Evolutionary conservation across 2,888 invertebrate genomes (phyloP), one percentile per base, ranked within the genome.

Genomic region (Perizoma flavofasciatum): DNA sequence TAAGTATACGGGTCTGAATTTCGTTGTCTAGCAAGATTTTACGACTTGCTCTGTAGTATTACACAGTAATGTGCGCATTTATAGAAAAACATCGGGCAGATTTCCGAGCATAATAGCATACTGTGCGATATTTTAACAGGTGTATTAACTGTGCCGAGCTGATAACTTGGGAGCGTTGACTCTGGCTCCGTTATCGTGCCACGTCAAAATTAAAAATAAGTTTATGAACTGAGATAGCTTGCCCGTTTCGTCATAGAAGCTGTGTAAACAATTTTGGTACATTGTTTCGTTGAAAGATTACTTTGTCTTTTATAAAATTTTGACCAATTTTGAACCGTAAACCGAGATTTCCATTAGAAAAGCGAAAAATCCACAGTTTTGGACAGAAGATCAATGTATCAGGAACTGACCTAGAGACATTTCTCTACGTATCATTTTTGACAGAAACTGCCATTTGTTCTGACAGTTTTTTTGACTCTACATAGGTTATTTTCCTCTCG

Each of bases 101-200:
- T 63, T 50, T 59, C 51, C 54, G 45, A 55, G 57, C 41, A 68
- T 60, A 67, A 68, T 65, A 50, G 61, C 50, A 49, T 55, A 59
- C 56, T 63, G 55, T 61, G 60, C 49, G 59, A 65, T 79, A 75
- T 79, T 74, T 73, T 75, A 70, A 78, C 79, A 79, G 79, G 79
- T 79, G 79, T 68, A 62, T 64, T 70, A 73, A 71, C 63, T 72
- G 62, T 77, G 77, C 69, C 74, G 66, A 39, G 44, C 56, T 71
- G 79, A 79, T 78, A 79, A 68, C 67, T 59, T 55, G 54, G 51
- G 79, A 66, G 67, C 78, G 69, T 75, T 78, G 79, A 79, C 79
- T 62, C 63, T 64, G 53, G 52, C 67, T 46, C 66, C 67, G 71
- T 72, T 77, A 75, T 77, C 74, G 63, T 60, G 63, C 53, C 59